phyloP scores from a whole-genome alignment of 1,140 invertebrate genomes.

The Paraescarpia echinospica region DNA sequence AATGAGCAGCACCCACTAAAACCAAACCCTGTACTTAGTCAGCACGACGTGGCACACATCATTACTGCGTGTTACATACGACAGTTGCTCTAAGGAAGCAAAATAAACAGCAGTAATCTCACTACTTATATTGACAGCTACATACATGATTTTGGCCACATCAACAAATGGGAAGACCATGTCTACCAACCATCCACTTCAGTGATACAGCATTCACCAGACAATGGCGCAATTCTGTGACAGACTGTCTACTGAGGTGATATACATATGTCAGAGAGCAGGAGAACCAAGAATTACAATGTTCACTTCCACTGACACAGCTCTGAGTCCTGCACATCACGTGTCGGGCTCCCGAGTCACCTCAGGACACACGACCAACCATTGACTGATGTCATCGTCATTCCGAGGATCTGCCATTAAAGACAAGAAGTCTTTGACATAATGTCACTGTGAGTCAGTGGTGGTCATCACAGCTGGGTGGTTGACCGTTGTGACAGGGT shows the following conservation, averaged over 20 bases:
- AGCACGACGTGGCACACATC: neutral
- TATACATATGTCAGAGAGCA: too few relatives aligned
- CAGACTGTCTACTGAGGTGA: too few relatives aligned
- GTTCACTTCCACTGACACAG: neutral
- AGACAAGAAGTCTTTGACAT: too few relatives aligned
- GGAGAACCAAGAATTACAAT: too few relatives aligned
- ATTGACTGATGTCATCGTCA: neutral
- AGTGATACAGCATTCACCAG: too few relatives aligned
- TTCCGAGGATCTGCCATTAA: neutral
- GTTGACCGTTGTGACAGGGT: neutral
- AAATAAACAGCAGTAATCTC: neutral
- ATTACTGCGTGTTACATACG: neutral
- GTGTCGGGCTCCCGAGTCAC: neutral
- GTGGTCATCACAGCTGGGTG: neutral
- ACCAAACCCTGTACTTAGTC: neutral
- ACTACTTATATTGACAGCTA: neutral
- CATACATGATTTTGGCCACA: neutral
- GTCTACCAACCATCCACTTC: too few relatives aligned
- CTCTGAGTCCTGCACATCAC: neutral
- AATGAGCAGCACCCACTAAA: neutral
- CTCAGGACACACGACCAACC: neutral
- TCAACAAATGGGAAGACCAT: neutral
- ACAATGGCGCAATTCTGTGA: too few relatives aligned
- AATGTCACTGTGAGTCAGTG: neutral
- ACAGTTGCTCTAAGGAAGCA: neutral